These are phyloP conservation scores for Pteromalus puparum DNA, from an alignment of 1,140 invertebrate species.

Conservation along the genomic window DNA sequence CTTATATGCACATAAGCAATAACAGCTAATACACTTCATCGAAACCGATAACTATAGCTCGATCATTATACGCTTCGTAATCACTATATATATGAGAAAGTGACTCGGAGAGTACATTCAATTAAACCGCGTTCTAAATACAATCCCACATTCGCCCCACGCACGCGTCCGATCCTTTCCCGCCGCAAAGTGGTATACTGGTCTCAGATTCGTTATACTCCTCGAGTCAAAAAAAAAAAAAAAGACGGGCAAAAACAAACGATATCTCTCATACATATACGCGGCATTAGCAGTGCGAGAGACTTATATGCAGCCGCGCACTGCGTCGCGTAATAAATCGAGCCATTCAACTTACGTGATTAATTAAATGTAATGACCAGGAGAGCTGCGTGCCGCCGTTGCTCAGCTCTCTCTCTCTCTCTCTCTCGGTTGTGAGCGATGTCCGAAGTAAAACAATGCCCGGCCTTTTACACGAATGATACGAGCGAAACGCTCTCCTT, in stretches of 20 bases:
- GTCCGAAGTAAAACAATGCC: slow-evolving; percentile 69
- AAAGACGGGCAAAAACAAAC: neutral
- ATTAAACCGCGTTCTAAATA: neutral
- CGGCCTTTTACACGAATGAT: slow-evolving; percentile 51
- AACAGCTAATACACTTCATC: no score
- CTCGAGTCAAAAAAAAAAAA: neutral
- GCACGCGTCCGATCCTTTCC: neutral
- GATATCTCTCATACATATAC: neutral
- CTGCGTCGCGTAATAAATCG: slow-evolving; percentile 61
- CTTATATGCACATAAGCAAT: no score
- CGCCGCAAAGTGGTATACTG: neutral
- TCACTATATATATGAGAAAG: neutral
- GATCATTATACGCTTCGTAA: neutral
- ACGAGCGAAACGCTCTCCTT: slow-evolving; percentile 29
- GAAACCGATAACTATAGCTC: no score
- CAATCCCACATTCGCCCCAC: neutral
- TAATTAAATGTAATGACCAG: slow-evolving; percentile 73
- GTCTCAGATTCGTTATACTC: neutral
- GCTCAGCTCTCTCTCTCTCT: no score
- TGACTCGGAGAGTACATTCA: neutral
- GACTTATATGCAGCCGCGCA: slow-evolving; percentile 47
- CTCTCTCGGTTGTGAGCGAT: slow-evolving; percentile 60
- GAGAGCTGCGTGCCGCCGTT: neutral
- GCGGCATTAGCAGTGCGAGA: neutral
- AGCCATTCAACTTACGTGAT: slow-evolving; percentile 64